A percentile compares a stretch with the other conserved stretches of the same genome.
Evolutionary conservation across 2,888 invertebrate species (phyloP).

Genomic region (Aporophyla lueneburgensis): DNA sequence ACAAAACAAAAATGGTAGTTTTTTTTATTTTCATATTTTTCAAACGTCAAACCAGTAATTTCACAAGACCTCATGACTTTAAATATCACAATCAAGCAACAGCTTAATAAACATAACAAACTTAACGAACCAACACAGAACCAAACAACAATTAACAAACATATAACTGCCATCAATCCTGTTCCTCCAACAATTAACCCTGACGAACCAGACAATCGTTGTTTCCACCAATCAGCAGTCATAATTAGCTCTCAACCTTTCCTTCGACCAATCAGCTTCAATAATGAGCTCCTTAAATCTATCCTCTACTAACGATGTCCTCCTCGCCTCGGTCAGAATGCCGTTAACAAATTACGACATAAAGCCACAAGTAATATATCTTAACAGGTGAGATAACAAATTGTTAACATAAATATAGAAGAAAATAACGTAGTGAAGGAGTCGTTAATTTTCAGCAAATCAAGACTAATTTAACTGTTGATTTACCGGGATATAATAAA

Average conservation of each 20-base stretch:
- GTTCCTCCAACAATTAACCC: conserved; percentile 32
- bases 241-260: conserved; percentile 35
- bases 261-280: conserved; percentile 19
- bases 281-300: conserved; percentile 58
- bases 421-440: conserved; percentile 13
- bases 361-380: conserved; percentile 20
- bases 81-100: neutral
- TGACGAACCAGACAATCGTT: conserved; percentile 12
- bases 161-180: conserved; percentile 39
- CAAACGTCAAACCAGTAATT: neutral
- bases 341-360: conserved; percentile 34
- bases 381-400: conserved; percentile 6
- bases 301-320: conserved; percentile 41
- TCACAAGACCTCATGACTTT: neutral
- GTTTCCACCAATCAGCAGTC: conserved; percentile 26
- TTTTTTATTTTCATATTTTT: neutral
- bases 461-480: conserved; percentile 7
- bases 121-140: conserved; percentile 38
- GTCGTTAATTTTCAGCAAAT: conserved; percentile 12
- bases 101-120: conserved; percentile 3
- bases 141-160: conserved; percentile 32
- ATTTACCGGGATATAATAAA: neutral
- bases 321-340: conserved; percentile 9
- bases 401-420: conserved; percentile 29
- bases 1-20: neutral